These are phyloP conservation scores for Pinna nobilis DNA, from an alignment of 1,140 invertebrate species.

Conservation along the genomic window DNA sequence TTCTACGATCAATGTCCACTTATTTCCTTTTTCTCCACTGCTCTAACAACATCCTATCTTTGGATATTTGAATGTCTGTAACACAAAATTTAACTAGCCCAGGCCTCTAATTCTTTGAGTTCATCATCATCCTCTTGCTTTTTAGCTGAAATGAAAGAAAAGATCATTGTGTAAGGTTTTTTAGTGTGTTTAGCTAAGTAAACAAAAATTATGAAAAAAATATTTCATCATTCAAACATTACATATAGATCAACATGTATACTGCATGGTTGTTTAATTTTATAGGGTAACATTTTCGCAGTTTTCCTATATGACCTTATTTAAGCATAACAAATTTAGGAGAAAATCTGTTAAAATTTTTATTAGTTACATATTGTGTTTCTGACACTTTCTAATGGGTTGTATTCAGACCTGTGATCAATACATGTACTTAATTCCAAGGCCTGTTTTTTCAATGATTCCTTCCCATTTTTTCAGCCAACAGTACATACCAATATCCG, in stretches of 20 bases:
- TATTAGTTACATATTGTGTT: no score
- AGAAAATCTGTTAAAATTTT: no score
- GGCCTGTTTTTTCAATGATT: no score
- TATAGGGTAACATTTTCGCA: background rate
- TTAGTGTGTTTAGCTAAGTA: background rate
- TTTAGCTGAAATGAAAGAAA: constrained; percentile 22
- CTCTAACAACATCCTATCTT: no score
- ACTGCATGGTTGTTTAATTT: background rate
- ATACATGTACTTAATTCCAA: no score
- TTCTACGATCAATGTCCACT: no score
- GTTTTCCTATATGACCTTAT: background rate
- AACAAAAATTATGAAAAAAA: background rate
- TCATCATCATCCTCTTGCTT: constrained; percentile 58
- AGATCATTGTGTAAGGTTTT: background rate
- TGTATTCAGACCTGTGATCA: no score
- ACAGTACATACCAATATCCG: no score
- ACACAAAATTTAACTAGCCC: constrained; percentile 58
- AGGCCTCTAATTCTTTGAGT: constrained; percentile 54
- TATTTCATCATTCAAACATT: background rate
- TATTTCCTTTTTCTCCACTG: no score
- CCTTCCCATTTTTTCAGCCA: no score
- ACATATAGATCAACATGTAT: background rate
- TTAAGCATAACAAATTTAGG: background rate
- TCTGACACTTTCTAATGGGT: no score
- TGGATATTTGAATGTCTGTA: no score